A percentile compares a stretch with the other conserved stretches of the same genome.
phyloP scores from a whole-genome alignment of 2,888 invertebrate genomes.

The Steromphala cineraria region DNA sequence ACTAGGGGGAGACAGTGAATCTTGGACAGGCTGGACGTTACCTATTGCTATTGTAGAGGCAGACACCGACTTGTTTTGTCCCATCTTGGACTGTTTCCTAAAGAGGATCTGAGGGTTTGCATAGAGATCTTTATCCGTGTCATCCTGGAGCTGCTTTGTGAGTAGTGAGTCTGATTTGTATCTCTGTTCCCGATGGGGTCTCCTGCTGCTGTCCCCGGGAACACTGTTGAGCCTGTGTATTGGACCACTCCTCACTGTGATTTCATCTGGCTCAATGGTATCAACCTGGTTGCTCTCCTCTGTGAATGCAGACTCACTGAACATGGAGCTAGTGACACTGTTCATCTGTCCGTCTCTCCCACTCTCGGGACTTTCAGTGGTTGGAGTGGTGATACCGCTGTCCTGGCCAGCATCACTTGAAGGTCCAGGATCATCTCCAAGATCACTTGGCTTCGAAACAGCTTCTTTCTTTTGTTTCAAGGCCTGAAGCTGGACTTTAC shows the following conservation, averaged over 20 bases:
- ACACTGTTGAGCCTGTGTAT: background rate
- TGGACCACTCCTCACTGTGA: background rate
- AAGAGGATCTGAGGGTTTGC: conserved; percentile 59
- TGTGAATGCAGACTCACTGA: conserved; percentile 22
- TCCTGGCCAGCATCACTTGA: conserved; percentile 30
- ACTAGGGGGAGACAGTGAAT: background rate
- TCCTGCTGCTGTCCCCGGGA: background rate
- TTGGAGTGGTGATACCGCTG: conserved; percentile 41
- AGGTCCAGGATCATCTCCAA: background rate
- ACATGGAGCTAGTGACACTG: conserved; percentile 30
- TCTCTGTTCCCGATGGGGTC: background rate
- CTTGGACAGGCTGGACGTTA: background rate
- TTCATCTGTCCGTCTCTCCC: conserved; percentile 18
- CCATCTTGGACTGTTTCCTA: conserved; percentile 48
- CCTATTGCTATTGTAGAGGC: background rate
- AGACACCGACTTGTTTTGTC: background rate
- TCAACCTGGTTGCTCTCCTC: background rate
- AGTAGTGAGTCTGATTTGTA: conserved; percentile 12
- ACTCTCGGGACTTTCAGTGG: conserved; percentile 29
- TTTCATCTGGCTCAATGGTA: background rate
- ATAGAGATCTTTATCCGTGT: conserved; percentile 48
- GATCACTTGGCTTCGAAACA: background rate
- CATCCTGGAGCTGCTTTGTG: background rate
- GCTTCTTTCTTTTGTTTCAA: background rate
- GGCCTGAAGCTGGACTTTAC: conserved; percentile 36